Base-by-base conservation (phyloP, 2,888 invertebrate genomes). In the Apocheima hispidaria region DNA sequence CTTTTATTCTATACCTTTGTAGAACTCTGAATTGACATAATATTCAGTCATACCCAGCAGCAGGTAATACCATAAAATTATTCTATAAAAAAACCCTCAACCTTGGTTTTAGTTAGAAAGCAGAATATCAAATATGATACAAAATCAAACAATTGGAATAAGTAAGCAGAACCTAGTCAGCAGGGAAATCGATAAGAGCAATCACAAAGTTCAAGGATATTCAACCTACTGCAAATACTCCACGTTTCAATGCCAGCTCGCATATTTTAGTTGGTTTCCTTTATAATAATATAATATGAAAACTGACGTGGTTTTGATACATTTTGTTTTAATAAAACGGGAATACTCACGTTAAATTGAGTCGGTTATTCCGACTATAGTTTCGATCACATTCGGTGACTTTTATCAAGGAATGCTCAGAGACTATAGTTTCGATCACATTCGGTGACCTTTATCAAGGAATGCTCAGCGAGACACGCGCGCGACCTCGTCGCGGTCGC, bases 121-220 rank as follows among this genome's bases (percentile, higher is more conserved):
- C 43, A 14, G 1, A 21, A 9, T 40, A 20, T 40, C 20, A n/a
- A 28, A 7, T 23, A 16, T 12, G 21, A 33, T 41, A 26, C 35
- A 49, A 50, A 35, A 12, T n/a, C 14, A n/a, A n/a, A 48, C 26
- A 26, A 35, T n/a, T n/a, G 10, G 2, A 23, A 52, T 14, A 41
- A 30, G 7, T 18, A 35, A 49, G n/a, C n/a, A n/a, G n/a, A n/a
- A n/a, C n/a, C 35, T 16, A 28, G 16, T 41, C 18, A 18, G 28
- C 2, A 28, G 18, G 10, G 33, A 33, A 56, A 61, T 40, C 50
- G 43, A 55, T 54, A 58, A 53, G 26, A 26, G 48, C 20, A 35
- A 10, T 30, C 50, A 59, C 57, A 50, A 68, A 66, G 64, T 62
- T 64, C 65, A 69, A 63, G 62, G 60, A 54, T 48, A 46, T 28